These are phyloP conservation scores for Zeugodacus cucurbitae DNA, from an alignment of 1,140 invertebrate genomes.

Conservation along the genomic window DNA sequence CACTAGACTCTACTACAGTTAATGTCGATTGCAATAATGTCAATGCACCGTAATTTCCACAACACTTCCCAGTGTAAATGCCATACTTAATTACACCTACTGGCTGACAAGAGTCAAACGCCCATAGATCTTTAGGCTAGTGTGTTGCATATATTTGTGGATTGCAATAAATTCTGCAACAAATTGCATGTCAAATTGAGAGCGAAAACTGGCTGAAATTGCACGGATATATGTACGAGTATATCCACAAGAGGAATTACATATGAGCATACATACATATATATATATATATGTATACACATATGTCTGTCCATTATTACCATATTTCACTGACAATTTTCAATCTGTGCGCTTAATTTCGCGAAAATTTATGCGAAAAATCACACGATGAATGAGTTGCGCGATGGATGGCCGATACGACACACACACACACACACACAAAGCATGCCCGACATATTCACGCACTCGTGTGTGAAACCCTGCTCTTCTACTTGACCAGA, in stretches of 20 bases:
- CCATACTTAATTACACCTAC: background rate
- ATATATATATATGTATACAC: background rate
- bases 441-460: too few species aligned
- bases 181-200: background rate
- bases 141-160: background rate
- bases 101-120: background rate
- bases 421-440: too few species aligned
- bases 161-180: background rate
- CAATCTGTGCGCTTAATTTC: constrained; percentile 22
- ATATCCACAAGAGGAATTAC: background rate
- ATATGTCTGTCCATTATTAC: background rate
- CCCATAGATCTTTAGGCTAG: background rate
- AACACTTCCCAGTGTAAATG: background rate
- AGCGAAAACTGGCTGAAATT: background rate
- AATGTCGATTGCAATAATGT: background rate
- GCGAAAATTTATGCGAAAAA: constrained; percentile 7
- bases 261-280: background rate
- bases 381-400: background rate
- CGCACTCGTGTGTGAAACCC: too few species aligned
- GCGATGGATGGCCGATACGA: background rate
- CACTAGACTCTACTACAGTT: background rate
- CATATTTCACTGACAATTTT: constrained; percentile 16
- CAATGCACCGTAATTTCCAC: background rate
- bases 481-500: background rate
- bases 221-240: background rate